Base-by-base conservation (phyloP, 2,797 vertebrate genomes). In the Tangara arthus region DNA sequence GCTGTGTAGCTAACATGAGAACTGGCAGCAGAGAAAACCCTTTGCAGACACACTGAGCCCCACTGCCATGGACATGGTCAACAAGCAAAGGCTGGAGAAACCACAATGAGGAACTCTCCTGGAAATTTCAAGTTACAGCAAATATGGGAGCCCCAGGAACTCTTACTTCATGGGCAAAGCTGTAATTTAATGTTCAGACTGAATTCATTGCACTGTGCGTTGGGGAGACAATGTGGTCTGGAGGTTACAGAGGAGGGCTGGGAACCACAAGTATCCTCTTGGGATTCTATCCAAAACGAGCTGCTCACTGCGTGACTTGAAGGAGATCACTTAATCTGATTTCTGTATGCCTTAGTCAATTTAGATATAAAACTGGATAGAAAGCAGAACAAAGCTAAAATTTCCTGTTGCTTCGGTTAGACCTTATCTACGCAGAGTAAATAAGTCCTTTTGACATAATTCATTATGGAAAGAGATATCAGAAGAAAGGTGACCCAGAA, bases 281-380 rank as follows among this genome's bases (percentile, higher is more conserved):
- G 91, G 95, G 94, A 96, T 77, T 42, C 50, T 11, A 15, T 78
- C 73, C 90, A 89, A 89, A 96, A 86, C 22, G 89, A 93, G 63
- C 76, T 86, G 77, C 80, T 94, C 87, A 8, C 85, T 94, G 79
- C 8, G 1, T 72, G 79, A 91, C 89, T 91, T 78, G 73, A 79
- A 95, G 83, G 92, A 94, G 94, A 85, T 94, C 63, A 52, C 55
- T 95, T 91, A 92, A 95, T 96, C 95, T 90, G 91, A 96, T 94
- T 94, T 88, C 91, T 96, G 71, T 79, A 42, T 84, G 87, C 89
- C 93, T 84, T 57, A 72, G 82, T 91, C 76, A 93, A 86, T 94
- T 96, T 87, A 95, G 89, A 95, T 95, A 88, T 34, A 34, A 87
- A 95, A 84, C 66, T 34, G 55, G 84, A 94, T 52, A 91, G 82